Percentiles rank a stretch among this genome's conserved stretches.
These are phyloP conservation scores for Platerodrilus igneus DNA, from an alignment of 2,888 invertebrate genomes.

Conservation along the genomic window DNA sequence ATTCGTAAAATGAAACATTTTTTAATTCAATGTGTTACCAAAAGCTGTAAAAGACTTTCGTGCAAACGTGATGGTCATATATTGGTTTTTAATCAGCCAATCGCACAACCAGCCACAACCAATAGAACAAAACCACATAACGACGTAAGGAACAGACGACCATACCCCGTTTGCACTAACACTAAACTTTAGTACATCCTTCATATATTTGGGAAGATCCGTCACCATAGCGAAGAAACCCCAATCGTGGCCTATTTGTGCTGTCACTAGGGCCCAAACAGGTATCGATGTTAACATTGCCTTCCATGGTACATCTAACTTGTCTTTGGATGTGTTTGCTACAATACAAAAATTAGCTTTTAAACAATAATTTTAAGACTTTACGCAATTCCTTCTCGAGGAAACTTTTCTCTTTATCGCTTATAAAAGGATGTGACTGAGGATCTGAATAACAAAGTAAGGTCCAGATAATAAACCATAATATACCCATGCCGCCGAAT, in stretches of 20 bases:
- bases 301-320: slow-evolving; percentile 51
- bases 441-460: slow-evolving; percentile 54
- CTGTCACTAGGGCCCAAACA: slow-evolving; percentile 68
- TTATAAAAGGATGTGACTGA: slow-evolving; percentile 68
- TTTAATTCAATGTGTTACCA: too few relatives aligned
- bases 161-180: slow-evolving; percentile 59
- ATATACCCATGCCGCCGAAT: slow-evolving; percentile 68
- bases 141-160: slow-evolving; percentile 62
- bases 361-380: slow-evolving; percentile 16
- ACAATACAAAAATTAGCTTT: slow-evolving; percentile 2
- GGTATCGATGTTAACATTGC: slow-evolving; percentile 67
- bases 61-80: slow-evolving; percentile 54
- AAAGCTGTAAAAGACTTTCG: slow-evolving; percentile 50
- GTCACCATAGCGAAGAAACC: slow-evolving; percentile 69
- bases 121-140: slow-evolving; percentile 64
- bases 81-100: slow-evolving; percentile 57
- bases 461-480: slow-evolving; percentile 59
- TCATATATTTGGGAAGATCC: slow-evolving; percentile 67
- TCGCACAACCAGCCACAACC: slow-evolving; percentile 65
- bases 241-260: slow-evolving; percentile 69
- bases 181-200: slow-evolving; percentile 61
- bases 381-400: slow-evolving; percentile 61
- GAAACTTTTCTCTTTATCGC: slow-evolving; percentile 64
- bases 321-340: slow-evolving; percentile 15
- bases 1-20: too few relatives aligned